Percentiles rank a stretch among this genome's conserved stretches.
phyloP scores from a whole-genome alignment of 1,140 invertebrate species.

The Sitobion miscanthi region DNA sequence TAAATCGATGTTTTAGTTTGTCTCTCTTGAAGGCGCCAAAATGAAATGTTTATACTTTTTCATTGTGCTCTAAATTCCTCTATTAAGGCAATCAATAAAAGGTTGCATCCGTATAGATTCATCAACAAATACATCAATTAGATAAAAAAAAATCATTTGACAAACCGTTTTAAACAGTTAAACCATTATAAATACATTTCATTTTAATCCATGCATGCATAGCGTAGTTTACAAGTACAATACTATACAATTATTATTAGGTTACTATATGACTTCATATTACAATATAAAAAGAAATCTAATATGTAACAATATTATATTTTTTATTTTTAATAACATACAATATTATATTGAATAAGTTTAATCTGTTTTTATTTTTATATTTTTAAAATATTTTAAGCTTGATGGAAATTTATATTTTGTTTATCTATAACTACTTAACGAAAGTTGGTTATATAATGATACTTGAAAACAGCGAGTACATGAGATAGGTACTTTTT shows the following conservation, averaged over 20 bases:
- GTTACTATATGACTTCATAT: background rate
- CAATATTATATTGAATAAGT: background rate
- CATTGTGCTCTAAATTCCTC: background rate
- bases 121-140: background rate
- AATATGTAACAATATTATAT: background rate
- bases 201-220: background rate
- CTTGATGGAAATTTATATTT: too few relatives aligned
- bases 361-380: background rate
- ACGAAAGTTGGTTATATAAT: background rate
- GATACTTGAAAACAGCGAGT: background rate
- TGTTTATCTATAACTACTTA: background rate
- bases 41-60: slow-evolving; percentile 26
- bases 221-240: background rate
- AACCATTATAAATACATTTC: background rate
- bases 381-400: background rate
- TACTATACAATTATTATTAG: background rate
- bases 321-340: too few relatives aligned
- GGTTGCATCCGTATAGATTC: background rate
- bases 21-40: slow-evolving; percentile 21
- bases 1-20: slow-evolving; percentile 42
- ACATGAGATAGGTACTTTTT: background rate
- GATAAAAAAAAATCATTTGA: slow-evolving; percentile 5
- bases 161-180: background rate
- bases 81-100: slow-evolving; percentile 26
- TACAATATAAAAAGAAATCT: background rate